phyloP scores from a whole-genome alignment of 2,797 vertebrate genomes.

The Anguilla anguilla region DNA sequence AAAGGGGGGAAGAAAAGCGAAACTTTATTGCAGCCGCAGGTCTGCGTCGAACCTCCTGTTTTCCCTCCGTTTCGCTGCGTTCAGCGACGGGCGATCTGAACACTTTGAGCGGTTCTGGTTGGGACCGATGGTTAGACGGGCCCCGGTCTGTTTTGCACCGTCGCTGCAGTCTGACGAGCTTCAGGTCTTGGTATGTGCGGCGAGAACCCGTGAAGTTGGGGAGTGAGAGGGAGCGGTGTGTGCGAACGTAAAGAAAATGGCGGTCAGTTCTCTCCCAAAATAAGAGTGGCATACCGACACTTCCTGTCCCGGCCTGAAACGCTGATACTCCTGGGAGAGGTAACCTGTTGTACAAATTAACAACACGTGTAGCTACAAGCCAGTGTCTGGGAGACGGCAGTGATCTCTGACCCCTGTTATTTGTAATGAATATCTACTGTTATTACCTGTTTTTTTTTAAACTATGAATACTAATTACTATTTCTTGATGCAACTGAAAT shows the following conservation, averaged over 20 bases:
- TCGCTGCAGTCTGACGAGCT: neutral
- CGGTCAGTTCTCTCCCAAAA: neutral
- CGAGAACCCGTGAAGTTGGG: neutral
- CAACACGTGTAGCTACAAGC: neutral
- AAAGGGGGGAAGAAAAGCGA: slow-evolving; percentile 64
- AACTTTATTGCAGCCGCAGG: slow-evolving; percentile 75
- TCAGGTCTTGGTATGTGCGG: neutral
- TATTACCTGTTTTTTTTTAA: neutral
- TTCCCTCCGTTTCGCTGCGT: slow-evolving; percentile 43
- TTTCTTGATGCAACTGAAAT: neutral
- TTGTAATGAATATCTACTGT: neutral
- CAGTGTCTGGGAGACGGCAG: neutral
- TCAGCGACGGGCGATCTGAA: slow-evolving; percentile 25
- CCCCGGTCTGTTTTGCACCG: neutral
- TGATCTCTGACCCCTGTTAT: neutral
- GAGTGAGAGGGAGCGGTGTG: neutral
- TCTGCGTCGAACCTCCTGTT: slow-evolving; percentile 54
- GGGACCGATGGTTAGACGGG: neutral
- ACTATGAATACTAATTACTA: neutral
- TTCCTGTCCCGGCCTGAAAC: neutral
- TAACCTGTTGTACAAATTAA: slow-evolving; percentile 22
- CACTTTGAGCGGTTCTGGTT: neutral
- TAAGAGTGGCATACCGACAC: slow-evolving; percentile 2
- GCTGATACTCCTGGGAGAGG: neutral
- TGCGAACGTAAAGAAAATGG: neutral